Base-by-base conservation (phyloP, 2,888 invertebrate genomes). In the Ophion costatus region DNA sequence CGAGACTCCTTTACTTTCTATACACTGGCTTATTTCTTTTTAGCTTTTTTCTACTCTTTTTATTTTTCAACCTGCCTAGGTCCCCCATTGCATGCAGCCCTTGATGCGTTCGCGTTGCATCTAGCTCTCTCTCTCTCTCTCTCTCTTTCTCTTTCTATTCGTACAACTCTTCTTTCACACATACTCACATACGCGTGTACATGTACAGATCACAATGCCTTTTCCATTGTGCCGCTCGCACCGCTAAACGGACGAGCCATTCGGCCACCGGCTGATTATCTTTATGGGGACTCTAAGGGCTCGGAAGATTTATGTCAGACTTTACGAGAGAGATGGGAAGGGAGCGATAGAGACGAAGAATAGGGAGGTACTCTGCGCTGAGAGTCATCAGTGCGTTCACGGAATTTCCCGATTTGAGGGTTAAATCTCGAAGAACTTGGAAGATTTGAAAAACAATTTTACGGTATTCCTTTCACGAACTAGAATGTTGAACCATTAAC, bases 201-300 rank as follows among this genome's bases (percentile, higher is more conserved):
- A 38, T 67, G 42, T 67, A 67, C 38, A 29, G 20, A 29, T 29
- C 29, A 63, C n/a, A 22, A 67, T 59, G 63, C n/a, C 51, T 79
- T 80, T 86, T 83, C 81, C 78, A 85, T 83, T 84, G 83, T 87
- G 61, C 61, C 88, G 88, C 86, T 87, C 88, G 89, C 89, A 90
- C 91, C 91, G 85, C 87, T 84, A 86, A 88, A 87, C 89, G 89
- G 90, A 90, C 90, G 90, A 87, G 73, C 89, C 89, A 89, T 90
- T 90, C 87, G 89, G 88, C 89, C 88, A 89, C 88, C 88, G 77
- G 88, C 90, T 88, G 91, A 91, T 91, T 90, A 90, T 89, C 89
- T 81, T 83, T 88, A 87, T 88, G 87, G 87, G 88, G 87, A 88
- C 87, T 88, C 88, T 86, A 85, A 87, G 84, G 88, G 88, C 86